Base-by-base conservation (phyloP, 2,113 vertebrate genomes). In the Xyliphius kryptos region DNA sequence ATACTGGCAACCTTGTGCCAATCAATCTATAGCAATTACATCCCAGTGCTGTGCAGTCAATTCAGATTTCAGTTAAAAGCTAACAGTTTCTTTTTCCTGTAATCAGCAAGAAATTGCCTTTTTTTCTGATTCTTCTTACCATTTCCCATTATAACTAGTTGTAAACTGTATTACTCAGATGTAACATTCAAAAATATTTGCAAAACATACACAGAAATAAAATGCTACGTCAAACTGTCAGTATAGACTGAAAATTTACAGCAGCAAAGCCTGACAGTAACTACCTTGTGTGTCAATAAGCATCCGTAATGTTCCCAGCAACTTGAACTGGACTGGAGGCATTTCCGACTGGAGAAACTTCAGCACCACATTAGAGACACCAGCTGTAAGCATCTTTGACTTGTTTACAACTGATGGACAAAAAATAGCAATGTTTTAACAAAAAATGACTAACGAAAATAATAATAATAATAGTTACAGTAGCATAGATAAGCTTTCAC, bases 291-390 rank as follows among this genome's bases (percentile, higher is more conserved):
- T 95, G 80, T 99, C 96, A 76, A 97, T 97, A 80, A 99, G 89
- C 96, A 99, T 99, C 61, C 96, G 87, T 80, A 99, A 82, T 3
- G 96, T 99, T 70, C 96, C 96, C 79, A 99, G 81, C 37, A 99
- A 89, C 76, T 98, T 97, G 77, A 99, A 99, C 76, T 99, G 96
- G 14, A 99, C 96, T 0, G 96, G 96, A 51, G 96, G 94, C 95
- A 97, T 97, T 84, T 99, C 95, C 0, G 96, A 98, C 72, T 89
- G 92, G 68, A 98, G 83, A 68, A 98, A 97, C 82, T 95, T 97
- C 82, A 99, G 75, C 63, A 99, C 95, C 55, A 92, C 86, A 38
- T 95, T 91, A 15, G 93, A 89, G 52, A 99, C 95, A 0, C 94
- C 94, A 32, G 91, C 90, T 14, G 91, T 89, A 67, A 99, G 87